A percentile compares a stretch with the other conserved stretches of the same genome.
These are phyloP conservation scores for Bombylius major DNA, from an alignment of 2,888 invertebrate genomes.

Conservation along the genomic window DNA sequence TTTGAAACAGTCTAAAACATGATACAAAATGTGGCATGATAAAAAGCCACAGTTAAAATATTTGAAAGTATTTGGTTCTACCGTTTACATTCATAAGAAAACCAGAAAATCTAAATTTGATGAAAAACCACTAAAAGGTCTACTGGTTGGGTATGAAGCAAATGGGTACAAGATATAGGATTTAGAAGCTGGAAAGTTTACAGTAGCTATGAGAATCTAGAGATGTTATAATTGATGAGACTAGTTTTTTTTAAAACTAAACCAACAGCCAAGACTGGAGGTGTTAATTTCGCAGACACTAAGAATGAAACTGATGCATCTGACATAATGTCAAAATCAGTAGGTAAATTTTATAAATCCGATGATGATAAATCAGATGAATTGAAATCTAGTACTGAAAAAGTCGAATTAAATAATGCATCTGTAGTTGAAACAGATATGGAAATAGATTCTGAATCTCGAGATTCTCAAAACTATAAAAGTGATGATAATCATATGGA, in stretches of 20 bases:
- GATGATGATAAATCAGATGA: not conserved
- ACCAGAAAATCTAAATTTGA: conserved; percentile 22
- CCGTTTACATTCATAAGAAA: conserved; percentile 24
- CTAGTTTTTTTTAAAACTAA: conserved; percentile 17
- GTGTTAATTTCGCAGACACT: not conserved
- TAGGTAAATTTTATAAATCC: not conserved
- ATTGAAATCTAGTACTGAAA: not conserved
- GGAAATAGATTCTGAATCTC: not conserved
- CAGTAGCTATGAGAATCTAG: conserved; percentile 22
- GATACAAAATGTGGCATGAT: conserved; percentile 29
- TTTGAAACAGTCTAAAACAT: conserved; percentile 23
- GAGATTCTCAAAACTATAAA: not conserved
- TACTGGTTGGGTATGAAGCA: conserved; percentile 24
- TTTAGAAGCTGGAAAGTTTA: conserved; percentile 20
- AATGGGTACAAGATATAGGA: conserved; percentile 28
- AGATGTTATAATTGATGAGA: conserved; percentile 27
- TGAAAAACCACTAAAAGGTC: conserved; percentile 25
- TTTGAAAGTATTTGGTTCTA: conserved; percentile 26
- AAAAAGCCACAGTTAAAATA: conserved; percentile 24
- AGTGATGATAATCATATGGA: not conserved
- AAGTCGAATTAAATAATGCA: not conserved
- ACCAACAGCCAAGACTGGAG: not conserved
- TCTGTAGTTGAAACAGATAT: no score
- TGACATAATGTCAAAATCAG: not conserved
- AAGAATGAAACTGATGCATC: conserved; percentile 1